Evolutionary conservation across 2,888 invertebrate genomes (phyloP), one percentile per base, ranked within the genome.

Genomic region (Plutella xylostella): DNA sequence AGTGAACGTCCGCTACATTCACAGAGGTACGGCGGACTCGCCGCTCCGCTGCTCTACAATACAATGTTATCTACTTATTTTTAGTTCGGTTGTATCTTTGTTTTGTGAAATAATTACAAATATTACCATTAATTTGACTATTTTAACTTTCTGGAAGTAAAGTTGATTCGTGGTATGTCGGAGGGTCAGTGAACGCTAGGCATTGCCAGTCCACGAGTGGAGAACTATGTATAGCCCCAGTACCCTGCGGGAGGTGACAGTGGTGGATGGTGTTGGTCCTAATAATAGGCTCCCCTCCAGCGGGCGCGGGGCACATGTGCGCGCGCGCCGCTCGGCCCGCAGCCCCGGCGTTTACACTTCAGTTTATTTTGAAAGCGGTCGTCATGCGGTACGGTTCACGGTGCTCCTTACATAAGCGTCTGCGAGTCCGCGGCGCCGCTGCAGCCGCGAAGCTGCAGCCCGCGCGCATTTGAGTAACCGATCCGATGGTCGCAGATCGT

Each of bases 231-330:
- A 76, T 83, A 83, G 79, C 70, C 60, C 60, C 68, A 71, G 76
- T 75, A 78, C 80, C 80, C 79, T 64, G 80, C 82, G 80, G 82
- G 82, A 83, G 82, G 82, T 80, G 82, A 80, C 82, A 79, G 79
- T 79, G 80, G 82, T 83, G 73, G 80, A 80, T 79, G 80, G 76
- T 76, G 73, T 69, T 79, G 79, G 75, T 76, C 65, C 80, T 80
- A 83, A 79, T 82, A 80, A 79, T 82, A 82, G 79, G 66, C 78
- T 78, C 82, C 80, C 83, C 79, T 78, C 82, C 80, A 79, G 77
- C 66, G 75, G 62, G 68, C 72, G 72, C 49, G 62, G 68, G 71
- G 73, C 80, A 79, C 79, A 79, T 79, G 78, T 80, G 79, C 74
- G 72, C 70, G 73, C 68, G 71, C 61, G 55, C 55, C 51, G 68